These are phyloP conservation scores for Hartigia nigra DNA, from an alignment of 2,888 invertebrate species.

Conservation along the genomic window DNA sequence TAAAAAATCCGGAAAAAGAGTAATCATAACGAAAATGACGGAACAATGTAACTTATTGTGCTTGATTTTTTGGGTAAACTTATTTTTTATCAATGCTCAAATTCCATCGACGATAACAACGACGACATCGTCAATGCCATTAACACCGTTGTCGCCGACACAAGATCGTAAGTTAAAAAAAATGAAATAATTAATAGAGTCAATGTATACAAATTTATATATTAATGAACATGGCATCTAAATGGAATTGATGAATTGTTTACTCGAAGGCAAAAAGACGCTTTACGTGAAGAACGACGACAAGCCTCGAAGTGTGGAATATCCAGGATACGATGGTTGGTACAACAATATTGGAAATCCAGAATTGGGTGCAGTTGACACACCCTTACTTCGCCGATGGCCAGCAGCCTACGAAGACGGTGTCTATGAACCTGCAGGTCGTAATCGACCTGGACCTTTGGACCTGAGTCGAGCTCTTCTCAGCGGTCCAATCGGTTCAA, in stretches of 20 bases:
- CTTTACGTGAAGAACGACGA: not conserved
- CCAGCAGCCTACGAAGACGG: conserved; percentile 71
- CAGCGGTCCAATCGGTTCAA: conserved; percentile 58
- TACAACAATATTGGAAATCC: conserved; percentile 46
- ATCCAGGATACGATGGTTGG: conserved; percentile 47
- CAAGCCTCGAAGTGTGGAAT: conserved; percentile 23
- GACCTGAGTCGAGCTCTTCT: conserved; percentile 67
- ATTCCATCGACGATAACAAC: not conserved
- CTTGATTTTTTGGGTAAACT: not conserved
- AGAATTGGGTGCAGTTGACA: conserved; percentile 61
- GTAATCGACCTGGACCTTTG: conserved; percentile 69
- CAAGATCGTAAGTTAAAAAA: not conserved
- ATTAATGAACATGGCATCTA: not conserved
- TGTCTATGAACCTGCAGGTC: conserved; percentile 68
- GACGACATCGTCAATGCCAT: not conserved
- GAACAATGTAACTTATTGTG: not conserved
- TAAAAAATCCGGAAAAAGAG: not conserved
- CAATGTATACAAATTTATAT: not conserved
- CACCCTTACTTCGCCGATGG: conserved; percentile 68
- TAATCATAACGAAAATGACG: not conserved
- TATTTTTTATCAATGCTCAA: not conserved
- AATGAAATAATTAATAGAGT: not conserved
- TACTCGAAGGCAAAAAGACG: not conserved
- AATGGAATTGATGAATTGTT: not conserved
- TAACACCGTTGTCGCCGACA: not conserved